Base-by-base conservation (phyloP, 2,888 invertebrate species). In the Mamestra brassicae region DNA sequence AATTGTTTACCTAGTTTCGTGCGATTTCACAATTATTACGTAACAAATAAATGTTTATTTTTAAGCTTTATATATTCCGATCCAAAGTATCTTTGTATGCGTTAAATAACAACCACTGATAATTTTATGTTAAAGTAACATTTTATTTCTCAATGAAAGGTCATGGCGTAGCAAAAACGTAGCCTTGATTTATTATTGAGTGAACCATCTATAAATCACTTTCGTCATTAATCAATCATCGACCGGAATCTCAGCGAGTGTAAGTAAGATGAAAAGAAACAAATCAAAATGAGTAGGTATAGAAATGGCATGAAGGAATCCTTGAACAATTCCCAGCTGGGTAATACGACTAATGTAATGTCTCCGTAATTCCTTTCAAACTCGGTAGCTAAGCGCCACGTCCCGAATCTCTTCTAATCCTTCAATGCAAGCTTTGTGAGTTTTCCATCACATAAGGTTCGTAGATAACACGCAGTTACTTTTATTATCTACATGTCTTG, bases 301-400 rank as follows among this genome's bases (percentile, higher is more conserved):
- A 66, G 71, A 78, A 75, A 74, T 52, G 65, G 52, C n/a, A 76
- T 78, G 70, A 83, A 52, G 73, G 55, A 69, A 76, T 69, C 72
- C 70, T 70, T 84, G 66, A 83, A 83, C 75, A 84, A 85, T 87
- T 80, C 81, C 76, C 70, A 80, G 75, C 66, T 81, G 86, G 81
- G 86, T 88, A 86, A 85, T 76, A 76, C 67, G 79, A 76, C 85
- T 87, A 83, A 90, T 86, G 84, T 85, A 85, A 87, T 87, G 81
- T 86, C 79, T 86, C 62, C 74, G 79, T 87, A 87, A 90, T 87
- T 87, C 85, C 82, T 72, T 74, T 76, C 67, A 71, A 80, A 82
- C 72, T 82, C 76, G 55, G 60, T 63, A 34, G 61, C 71, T 67
- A 50, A 64, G 34, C 60, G 67, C 61, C 34, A 13, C 36, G 54